Conservation (phyloP, 2,888 invertebrate species). For the Euphydryas editha region DNA sequence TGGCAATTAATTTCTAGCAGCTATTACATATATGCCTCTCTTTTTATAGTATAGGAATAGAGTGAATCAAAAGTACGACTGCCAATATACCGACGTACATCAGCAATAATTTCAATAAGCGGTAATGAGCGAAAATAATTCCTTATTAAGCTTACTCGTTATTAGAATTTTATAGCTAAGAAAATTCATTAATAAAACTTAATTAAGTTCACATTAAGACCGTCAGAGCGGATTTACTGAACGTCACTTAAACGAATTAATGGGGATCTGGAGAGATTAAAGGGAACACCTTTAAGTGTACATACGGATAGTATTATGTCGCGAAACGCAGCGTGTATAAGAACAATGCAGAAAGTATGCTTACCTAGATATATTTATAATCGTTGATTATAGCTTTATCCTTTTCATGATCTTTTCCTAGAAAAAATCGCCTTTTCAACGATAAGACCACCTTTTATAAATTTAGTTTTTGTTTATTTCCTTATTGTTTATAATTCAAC, state of each 20-base stretch:
- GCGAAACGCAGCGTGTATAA: neutral
- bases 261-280: slow-evolving; percentile 72
- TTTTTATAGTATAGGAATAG: slow-evolving; percentile 4
- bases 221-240: slow-evolving; percentile 71
- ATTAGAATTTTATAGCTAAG: slow-evolving; percentile 46
- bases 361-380: too few species aligned
- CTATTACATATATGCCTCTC: neutral
- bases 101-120: slow-evolving; percentile 6
- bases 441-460: too few species aligned
- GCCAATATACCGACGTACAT: neutral
- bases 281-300: slow-evolving; percentile 57
- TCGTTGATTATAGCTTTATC: too few species aligned
- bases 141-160: slow-evolving; percentile 20
- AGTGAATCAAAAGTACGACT: neutral
- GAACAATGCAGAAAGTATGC: neutral
- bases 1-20: neutral
- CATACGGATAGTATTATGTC: slow-evolving; percentile 41
- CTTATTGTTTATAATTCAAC: too few species aligned
- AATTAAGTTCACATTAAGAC: slow-evolving; percentile 76
- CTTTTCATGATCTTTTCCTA: too few species aligned
- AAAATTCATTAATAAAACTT: slow-evolving; percentile 74
- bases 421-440: too few species aligned
- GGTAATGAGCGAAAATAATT: slow-evolving; percentile 7
- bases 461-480: too few species aligned
- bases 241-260: slow-evolving; percentile 75